Evolutionary conservation across 2,113 vertebrate genomes (phyloP).

Genomic region (Cricetomys ansorgei): DNA sequence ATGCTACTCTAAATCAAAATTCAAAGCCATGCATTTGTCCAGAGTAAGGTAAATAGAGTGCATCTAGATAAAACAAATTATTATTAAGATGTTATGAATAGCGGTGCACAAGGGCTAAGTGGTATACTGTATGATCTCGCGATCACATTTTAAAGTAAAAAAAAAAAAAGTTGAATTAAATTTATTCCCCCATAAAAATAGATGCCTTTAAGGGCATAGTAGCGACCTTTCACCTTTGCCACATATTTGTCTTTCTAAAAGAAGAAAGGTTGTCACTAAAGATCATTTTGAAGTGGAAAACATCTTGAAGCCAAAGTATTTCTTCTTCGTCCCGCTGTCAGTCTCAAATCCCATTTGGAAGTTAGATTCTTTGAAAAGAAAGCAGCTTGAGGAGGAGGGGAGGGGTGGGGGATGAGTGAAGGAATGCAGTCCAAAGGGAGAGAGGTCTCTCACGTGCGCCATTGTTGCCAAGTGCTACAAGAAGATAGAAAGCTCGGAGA

Average conservation of each 20-base stretch:
- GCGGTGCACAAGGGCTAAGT: not conserved
- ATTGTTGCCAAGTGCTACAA: constrained; percentile 59
- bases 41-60: not conserved
- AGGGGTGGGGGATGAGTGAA: not conserved
- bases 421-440: too few species aligned
- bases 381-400: not conserved
- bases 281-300: constrained; percentile 70
- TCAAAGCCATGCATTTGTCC: not conserved
- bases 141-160: constrained; percentile 7
- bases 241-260: constrained; percentile 60
- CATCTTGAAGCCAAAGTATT: constrained; percentile 58
- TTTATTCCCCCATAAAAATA: not conserved
- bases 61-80: not conserved
- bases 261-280: constrained; percentile 60
- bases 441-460: not conserved
- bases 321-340: constrained; percentile 53
- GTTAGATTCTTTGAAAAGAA: constrained; percentile 63
- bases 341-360: constrained; percentile 66
- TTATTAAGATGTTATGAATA: not conserved
- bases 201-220: constrained; percentile 69
- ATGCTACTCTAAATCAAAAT: not conserved
- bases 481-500: constrained; percentile 47
- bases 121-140: not conserved
- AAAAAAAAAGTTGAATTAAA: too few species aligned
- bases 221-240: constrained; percentile 75